phyloP scores from a whole-genome alignment of 2,888 invertebrate genomes.

The Mimachlamys varia region DNA sequence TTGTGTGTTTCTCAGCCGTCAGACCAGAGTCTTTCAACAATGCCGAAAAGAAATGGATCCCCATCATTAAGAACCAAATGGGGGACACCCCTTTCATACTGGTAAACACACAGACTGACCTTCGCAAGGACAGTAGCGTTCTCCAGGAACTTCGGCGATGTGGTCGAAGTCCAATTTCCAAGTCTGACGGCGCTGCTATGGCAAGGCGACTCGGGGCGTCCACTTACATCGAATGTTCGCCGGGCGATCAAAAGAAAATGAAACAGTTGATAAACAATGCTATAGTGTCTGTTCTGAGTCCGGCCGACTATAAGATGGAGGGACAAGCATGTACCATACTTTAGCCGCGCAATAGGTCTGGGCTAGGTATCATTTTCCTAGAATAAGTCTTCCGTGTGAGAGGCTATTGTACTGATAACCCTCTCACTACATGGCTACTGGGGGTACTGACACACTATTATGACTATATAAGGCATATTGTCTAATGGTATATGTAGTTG shows the following conservation, averaged over 20 bases:
- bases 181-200: constrained; percentile 59
- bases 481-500: too few species aligned
- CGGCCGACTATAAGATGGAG: constrained; percentile 24
- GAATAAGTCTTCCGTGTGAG: too few species aligned
- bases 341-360: constrained; percentile 38
- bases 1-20: constrained; percentile 73
- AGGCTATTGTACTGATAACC: too few species aligned
- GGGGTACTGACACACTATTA: too few species aligned
- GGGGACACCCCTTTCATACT: constrained; percentile 71
- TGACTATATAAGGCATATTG: too few species aligned
- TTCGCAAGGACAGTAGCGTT: constrained; percentile 65
- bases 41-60: constrained; percentile 69
- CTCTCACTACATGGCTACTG: too few species aligned
- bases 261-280: constrained; percentile 69
- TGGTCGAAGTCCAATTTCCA: constrained; percentile 62
- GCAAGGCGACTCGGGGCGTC: constrained; percentile 67
- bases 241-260: constrained; percentile 69
- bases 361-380: neutral
- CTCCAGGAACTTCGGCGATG: constrained; percentile 56
- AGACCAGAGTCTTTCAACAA: constrained; percentile 67
- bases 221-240: constrained; percentile 72
- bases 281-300: constrained; percentile 67
- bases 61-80: constrained; percentile 62
- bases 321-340: constrained; percentile 50
- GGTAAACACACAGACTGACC: constrained; percentile 70